A percentile compares a stretch with the other conserved stretches of the same genome.
Conservation (phyloP, 2,113 vertebrate species). For the Gila orcuttii region DNA sequence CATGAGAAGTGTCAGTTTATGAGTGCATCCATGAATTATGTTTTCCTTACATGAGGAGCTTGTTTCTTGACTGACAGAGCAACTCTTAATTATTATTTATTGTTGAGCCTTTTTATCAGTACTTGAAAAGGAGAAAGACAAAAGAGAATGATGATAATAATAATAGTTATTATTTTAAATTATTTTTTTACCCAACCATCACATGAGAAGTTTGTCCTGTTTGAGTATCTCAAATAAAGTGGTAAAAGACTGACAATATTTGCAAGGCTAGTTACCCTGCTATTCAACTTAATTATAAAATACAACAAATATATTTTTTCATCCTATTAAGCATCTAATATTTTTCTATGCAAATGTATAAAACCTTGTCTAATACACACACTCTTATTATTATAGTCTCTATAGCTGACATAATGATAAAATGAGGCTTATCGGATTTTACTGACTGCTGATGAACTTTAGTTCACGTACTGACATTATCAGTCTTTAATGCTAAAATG, state of each 20-base stretch:
- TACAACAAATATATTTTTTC: not conserved
- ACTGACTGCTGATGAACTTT: not conserved
- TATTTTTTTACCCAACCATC: too few relatives aligned
- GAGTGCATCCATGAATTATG: constrained; percentile 30
- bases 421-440: not conserved
- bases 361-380: not conserved
- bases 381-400: not conserved
- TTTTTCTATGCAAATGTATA: constrained; percentile 36
- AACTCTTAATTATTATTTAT: not conserved
- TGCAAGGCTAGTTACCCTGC: not conserved
- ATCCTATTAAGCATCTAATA: not conserved
- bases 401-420: constrained; percentile 1
- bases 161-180: too few relatives aligned
- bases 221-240: not conserved
- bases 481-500: not conserved
- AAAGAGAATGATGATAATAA: not conserved
- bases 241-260: not conserved
- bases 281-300: not conserved
- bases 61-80: not conserved
- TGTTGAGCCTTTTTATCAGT: not conserved
- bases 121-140: constrained; percentile 15
- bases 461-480: not conserved
- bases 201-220: not conserved
- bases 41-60: not conserved
- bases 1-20: constrained; percentile 87